Percentiles rank a stretch among this genome's conserved stretches.
Conservation (phyloP, 92 coral and sea anemone genomes). For the Porites rus region DNA sequence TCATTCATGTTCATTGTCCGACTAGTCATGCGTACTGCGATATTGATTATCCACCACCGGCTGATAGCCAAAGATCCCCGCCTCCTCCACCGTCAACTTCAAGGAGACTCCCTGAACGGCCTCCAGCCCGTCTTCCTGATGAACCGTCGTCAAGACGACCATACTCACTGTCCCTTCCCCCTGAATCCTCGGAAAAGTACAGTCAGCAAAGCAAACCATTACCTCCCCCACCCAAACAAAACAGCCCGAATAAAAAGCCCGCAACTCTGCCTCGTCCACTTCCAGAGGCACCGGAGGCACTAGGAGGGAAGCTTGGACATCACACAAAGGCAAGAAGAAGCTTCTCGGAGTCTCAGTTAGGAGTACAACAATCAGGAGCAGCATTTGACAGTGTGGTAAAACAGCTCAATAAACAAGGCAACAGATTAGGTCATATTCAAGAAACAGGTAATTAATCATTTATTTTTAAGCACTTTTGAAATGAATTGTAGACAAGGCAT, state of each 20-base stretch:
- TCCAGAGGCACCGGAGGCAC: background rate
- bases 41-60: background rate
- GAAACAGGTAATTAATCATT: background rate
- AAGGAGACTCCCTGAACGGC: background rate
- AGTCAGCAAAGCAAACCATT: background rate
- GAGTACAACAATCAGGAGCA: background rate
- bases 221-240: background rate
- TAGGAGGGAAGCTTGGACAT: background rate
- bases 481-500: too few relatives aligned
- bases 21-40: background rate
- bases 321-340: background rate
- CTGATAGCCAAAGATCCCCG: background rate
- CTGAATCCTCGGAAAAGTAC: background rate
- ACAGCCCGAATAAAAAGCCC: background rate
- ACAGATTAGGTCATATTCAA: background rate
- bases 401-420: background rate
- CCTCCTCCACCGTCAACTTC: background rate
- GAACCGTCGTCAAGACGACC: background rate
- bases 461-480: too few relatives aligned
- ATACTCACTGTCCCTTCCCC: background rate
- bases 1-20: background rate
- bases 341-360: background rate
- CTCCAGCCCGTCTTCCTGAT: slow-evolving; percentile 25
- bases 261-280: slow-evolving; percentile 33
- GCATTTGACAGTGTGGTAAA: slow-evolving; percentile 2